Conservation (phyloP, 2,797 vertebrate genomes). For the Macroramphosus scolopax region DNA sequence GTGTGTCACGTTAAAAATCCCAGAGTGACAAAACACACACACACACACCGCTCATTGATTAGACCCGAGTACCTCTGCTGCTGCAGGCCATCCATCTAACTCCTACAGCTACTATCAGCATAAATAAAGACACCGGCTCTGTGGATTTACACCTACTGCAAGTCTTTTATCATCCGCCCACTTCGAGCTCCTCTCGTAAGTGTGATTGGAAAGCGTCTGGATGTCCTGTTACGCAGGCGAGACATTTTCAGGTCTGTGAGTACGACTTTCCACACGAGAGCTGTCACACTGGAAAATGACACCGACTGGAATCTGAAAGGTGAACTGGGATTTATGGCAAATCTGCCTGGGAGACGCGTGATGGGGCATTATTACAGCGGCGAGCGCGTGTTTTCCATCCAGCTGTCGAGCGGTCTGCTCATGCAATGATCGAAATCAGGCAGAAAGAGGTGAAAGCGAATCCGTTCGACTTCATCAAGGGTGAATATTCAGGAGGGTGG, state of each 20-base stretch:
- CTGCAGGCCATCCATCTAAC: constrained; percentile 34
- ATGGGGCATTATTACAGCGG: too few species aligned
- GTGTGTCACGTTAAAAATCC: too few species aligned
- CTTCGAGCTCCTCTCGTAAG: constrained; percentile 27
- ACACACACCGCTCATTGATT: constrained; percentile 33
- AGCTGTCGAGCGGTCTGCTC: too few species aligned
- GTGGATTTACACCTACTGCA: constrained; percentile 44
- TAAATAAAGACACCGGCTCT: constrained; percentile 41
- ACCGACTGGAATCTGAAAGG: constrained; percentile 19
- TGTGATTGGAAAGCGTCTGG: constrained; percentile 31
- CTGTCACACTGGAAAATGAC: constrained; percentile 37
- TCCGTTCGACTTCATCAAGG: too few species aligned
- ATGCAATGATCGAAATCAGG: too few species aligned
- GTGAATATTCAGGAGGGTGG: too few species aligned
- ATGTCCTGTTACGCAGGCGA: constrained; percentile 37
- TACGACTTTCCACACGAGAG: constrained; percentile 42
- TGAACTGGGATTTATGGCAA: constrained; percentile 14
- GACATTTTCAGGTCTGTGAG: constrained; percentile 33
- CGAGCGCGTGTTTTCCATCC: too few species aligned
- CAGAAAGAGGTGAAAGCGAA: too few species aligned
- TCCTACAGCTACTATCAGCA: constrained; percentile 24
- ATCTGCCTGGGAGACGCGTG: too few species aligned
- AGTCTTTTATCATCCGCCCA: constrained; percentile 44
- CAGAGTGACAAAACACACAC: too few species aligned
- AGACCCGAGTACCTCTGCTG: constrained; percentile 8